Conservation (phyloP, 2,797 vertebrate species). For the Poecilia velifera region DNA sequence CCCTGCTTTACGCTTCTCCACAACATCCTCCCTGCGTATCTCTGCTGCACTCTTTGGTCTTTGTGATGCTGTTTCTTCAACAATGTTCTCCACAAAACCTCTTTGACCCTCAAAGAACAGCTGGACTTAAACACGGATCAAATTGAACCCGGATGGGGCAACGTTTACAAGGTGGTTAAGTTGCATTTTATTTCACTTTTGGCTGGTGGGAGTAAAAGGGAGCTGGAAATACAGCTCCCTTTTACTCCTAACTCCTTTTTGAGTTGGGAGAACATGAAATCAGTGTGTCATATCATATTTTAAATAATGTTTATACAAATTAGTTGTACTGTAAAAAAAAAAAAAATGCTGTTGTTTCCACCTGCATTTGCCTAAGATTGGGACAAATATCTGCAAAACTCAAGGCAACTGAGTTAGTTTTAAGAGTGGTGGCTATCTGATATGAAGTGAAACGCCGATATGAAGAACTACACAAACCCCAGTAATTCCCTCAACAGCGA, state of each 20-base stretch:
- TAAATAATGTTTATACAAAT: not conserved
- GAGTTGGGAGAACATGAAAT: not conserved
- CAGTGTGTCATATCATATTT: not conserved
- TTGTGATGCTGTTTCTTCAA: not conserved
- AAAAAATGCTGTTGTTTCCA: not conserved
- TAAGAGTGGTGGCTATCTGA: not conserved
- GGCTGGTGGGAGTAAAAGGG: not conserved
- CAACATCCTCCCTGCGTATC: not conserved
- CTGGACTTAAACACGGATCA: not conserved
- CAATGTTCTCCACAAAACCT: not conserved
- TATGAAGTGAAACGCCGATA: slow-evolving; percentile 3
- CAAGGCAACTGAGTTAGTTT: not conserved
- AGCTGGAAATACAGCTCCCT: not conserved
- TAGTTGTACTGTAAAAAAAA: not conserved
- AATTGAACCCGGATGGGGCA: not conserved
- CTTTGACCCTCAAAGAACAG: not conserved
- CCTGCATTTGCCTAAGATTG: not conserved
- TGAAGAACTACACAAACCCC: not conserved
- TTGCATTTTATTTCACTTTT: not conserved
- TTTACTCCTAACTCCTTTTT: not conserved
- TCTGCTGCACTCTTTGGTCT: not conserved
- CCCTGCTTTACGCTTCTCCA: not conserved
- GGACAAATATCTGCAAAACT: not conserved
- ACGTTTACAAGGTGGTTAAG: not conserved
- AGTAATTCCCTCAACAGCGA: slow-evolving; percentile 8